phyloP scores from a whole-genome alignment of 2,113 vertebrate genomes.

The Phoxinus phoxinus region DNA sequence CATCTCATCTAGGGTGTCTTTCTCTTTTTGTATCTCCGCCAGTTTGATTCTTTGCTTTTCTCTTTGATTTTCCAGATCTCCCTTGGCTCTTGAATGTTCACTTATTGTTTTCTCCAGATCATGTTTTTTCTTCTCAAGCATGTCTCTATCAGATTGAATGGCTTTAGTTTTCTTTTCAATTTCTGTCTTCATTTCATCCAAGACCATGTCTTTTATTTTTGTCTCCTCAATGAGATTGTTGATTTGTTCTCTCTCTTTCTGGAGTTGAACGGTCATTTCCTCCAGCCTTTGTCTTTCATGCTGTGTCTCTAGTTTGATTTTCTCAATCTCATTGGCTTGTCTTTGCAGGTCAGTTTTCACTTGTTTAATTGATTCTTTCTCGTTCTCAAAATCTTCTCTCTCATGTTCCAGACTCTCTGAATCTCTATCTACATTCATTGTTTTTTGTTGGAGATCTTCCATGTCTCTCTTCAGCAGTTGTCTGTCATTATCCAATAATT shows the following conservation, averaged over 20 bases:
- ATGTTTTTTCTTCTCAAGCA: constrained; percentile 17
- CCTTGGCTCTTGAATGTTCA: background rate
- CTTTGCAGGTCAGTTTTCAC: constrained; percentile 26
- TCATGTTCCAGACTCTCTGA: background rate
- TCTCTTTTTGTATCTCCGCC: constrained; percentile 49
- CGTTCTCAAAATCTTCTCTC: background rate
- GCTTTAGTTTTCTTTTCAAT: background rate
- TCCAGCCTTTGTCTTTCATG: background rate
- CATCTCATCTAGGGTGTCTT: background rate
- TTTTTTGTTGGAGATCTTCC: background rate
- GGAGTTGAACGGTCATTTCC: background rate
- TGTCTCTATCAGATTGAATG: constrained; percentile 10
- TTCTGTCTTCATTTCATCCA: background rate
- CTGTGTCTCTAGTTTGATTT: constrained; percentile 12
- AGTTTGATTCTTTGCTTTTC: background rate
- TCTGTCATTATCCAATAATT: background rate
- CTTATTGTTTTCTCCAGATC: constrained; percentile 39
- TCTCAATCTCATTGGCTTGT: constrained; percentile 34
- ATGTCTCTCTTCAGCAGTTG: background rate
- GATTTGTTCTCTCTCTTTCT: background rate
- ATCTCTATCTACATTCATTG: background rate
- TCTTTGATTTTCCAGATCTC: background rate
- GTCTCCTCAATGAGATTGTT: background rate
- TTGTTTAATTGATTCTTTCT: constrained; percentile 1
- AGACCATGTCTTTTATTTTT: background rate